These are phyloP conservation scores for Manacus vitellinus DNA, from an alignment of 2,113 vertebrate genomes.

Conservation along the genomic window DNA sequence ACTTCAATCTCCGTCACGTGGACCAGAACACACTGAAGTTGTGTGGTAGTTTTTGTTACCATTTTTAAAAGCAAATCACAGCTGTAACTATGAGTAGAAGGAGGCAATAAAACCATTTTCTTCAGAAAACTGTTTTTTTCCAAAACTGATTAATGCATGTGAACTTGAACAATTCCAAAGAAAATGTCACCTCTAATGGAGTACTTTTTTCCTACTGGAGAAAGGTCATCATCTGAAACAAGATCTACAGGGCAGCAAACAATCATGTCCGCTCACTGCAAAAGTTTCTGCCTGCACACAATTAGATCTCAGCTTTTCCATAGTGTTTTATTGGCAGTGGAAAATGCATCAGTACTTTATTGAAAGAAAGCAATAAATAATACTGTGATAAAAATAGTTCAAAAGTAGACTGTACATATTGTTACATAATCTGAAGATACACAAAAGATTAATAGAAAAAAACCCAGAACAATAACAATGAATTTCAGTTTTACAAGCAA, in stretches of 20 bases:
- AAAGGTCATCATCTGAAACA: background rate
- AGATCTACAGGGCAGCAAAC: constrained; percentile 49
- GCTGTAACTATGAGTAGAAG: background rate
- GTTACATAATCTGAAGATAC: constrained; percentile 89
- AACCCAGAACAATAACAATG: constrained; percentile 79
- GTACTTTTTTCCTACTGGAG: background rate
- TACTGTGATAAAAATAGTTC: constrained; percentile 99
- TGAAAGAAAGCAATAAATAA: constrained; percentile 99
- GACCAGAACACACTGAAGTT: background rate
- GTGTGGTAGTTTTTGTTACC: background rate
- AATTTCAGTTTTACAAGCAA: constrained; percentile 81
- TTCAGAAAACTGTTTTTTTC: background rate
- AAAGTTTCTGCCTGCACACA: background rate
- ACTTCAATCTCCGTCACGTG: background rate
- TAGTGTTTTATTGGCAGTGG: constrained; percentile 85
- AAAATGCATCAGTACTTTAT: constrained; percentile 98
- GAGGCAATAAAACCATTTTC: background rate
- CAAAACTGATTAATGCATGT: background rate
- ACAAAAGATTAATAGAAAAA: constrained; percentile 82
- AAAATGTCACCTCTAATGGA: background rate
- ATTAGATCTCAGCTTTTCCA: constrained; percentile 22
- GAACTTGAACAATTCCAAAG: background rate
- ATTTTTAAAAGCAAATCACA: background rate
- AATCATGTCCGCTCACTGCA: constrained; percentile 27
- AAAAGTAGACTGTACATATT: constrained; percentile 97